Base-by-base conservation (phyloP, 2,113 vertebrate genomes). In the Hyaena hyaena region DNA sequence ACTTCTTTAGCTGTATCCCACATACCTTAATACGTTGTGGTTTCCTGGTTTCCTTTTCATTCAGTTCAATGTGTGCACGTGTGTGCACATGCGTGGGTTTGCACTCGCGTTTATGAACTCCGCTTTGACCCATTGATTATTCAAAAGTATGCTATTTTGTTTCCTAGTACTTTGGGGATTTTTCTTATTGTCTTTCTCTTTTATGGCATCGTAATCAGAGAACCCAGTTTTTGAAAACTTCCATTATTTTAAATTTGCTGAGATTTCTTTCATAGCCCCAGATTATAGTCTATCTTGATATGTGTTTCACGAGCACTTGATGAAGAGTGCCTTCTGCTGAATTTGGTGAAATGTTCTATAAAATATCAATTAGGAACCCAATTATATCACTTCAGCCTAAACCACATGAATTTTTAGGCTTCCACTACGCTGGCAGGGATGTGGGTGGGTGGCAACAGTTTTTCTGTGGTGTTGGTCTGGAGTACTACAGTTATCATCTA, bases 391-490 rank as follows among this genome's bases (percentile, higher is more conserved):
- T 35, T 19, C 39, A 82, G 0, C 8, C 31, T 73, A 15, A 17
- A 74, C 6, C 53, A 19, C 4, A n/a, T 55, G n/a, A 45, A 23
- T 24, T 58, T 28, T 7, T 48, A 82, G 35, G 0, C 2, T 45
- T 31, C 7, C 10, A 3, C 7, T 31, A 26, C 17, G 21, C 23
- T 55, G 24, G 15, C 33, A 73, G 61, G 14, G 3, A 33, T 48
- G 2, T 23, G 17, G 11, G 9, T 55, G 1, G 31, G 11, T 10
- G 5, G 35, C 1, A n/a, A 24, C 19, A 55, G 6, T 7, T 28
- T 23, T 26, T 43, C 12, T 45, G 0, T 31, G 7, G 0, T 87
- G 15, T 43, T 48, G 66, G 7, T 68, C 4, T 31, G 16, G 8
- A 35, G 0, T 15, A 45, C 19, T 48, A 3, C 6, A 83, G 4